Conservation (phyloP, 1,140 invertebrate genomes). For the Conus betulinus region DNA sequence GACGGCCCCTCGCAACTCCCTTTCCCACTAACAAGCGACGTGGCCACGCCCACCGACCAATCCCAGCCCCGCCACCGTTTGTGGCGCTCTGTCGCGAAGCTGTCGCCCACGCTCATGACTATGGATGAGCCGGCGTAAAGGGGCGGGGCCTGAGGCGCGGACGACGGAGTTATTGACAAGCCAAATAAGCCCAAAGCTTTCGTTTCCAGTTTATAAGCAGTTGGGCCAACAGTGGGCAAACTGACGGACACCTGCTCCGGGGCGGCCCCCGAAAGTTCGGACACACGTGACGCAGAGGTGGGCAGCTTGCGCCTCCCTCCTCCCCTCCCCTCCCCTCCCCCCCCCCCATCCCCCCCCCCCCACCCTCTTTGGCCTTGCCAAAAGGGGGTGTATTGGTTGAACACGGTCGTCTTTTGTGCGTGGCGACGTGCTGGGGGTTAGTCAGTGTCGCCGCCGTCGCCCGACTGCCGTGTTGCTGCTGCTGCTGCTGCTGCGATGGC, state of each 20-base stretch:
- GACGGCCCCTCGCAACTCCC: neutral
- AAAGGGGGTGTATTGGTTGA: neutral
- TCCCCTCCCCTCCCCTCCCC: neutral
- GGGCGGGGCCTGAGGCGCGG: slow-evolving; percentile 8
- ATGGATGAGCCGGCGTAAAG: slow-evolving; percentile 8
- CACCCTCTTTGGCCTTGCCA: no score
- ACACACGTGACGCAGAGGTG: slow-evolving; percentile 18
- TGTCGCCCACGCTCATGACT: neutral
- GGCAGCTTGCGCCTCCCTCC: neutral
- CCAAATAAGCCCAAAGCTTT: slow-evolving; percentile 32
- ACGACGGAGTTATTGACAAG: slow-evolving; percentile 28
- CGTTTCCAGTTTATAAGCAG: slow-evolving; percentile 33
- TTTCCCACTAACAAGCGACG: neutral
- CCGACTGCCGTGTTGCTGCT: no score
- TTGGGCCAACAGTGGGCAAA: slow-evolving; percentile 38
- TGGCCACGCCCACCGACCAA: slow-evolving; percentile 10
- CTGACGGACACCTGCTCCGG: slow-evolving; percentile 13
- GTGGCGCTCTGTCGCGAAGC: slow-evolving; percentile 7
- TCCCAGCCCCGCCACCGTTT: neutral
- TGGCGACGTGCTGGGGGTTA: neutral
- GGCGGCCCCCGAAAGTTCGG: neutral
- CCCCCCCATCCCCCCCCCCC: neutral
- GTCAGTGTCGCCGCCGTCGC: neutral
- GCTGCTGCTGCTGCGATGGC: neutral
- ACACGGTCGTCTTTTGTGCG: neutral